Evolutionary conservation across 2,888 invertebrate genomes (phyloP).

Genomic region (Nowickia ferox): DNA sequence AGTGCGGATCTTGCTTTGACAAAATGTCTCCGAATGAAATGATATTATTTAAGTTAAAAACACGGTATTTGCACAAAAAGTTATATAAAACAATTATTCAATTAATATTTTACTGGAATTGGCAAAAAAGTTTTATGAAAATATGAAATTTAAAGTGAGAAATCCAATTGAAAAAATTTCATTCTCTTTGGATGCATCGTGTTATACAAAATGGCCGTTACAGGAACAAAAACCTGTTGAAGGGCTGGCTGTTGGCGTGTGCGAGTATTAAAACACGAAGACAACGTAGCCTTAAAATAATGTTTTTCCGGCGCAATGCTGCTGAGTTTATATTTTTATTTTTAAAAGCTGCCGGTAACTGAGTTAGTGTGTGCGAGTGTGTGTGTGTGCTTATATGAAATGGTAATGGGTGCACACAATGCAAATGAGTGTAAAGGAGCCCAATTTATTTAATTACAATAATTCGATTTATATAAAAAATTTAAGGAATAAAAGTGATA

Average conservation of each 20-base stretch:
- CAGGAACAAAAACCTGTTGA: neutral
- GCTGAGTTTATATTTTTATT: too few relatives aligned
- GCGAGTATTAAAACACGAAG: neutral
- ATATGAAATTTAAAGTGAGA: neutral
- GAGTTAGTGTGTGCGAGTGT: too few relatives aligned
- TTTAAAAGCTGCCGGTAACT: too few relatives aligned
- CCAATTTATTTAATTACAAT: too few relatives aligned
- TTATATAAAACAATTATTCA: neutral
- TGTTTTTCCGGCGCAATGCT: neutral
- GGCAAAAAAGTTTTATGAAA: neutral
- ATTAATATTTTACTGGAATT: neutral
- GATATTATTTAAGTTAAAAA: neutral
- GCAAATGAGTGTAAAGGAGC: too few relatives aligned
- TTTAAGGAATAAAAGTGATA: too few relatives aligned
- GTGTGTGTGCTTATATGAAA: too few relatives aligned
- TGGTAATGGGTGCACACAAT: too few relatives aligned
- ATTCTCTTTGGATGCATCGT: too few relatives aligned
- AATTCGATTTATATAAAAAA: too few relatives aligned
- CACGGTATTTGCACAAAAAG: neutral
- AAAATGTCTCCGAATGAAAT: neutral
- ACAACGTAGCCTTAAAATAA: neutral
- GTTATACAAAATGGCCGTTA: neutral
- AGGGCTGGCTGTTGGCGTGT: neutral
- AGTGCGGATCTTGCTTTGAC: neutral
- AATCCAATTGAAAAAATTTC: neutral